Evolutionary conservation across 2,113 vertebrate species (phyloP).

Genomic region (Nothoprocta perdicaria): DNA sequence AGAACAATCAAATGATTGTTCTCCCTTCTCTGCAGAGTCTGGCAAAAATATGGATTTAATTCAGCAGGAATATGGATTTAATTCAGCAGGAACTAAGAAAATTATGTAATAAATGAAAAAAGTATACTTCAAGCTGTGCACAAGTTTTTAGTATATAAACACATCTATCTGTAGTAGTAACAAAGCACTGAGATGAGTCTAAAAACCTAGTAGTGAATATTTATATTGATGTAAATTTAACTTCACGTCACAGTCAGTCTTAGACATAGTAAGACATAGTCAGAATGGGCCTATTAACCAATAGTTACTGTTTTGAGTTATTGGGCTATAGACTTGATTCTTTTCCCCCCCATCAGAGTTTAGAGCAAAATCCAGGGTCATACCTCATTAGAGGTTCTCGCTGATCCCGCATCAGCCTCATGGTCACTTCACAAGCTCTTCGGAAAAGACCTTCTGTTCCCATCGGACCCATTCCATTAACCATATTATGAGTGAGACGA

Average conservation of each 20-base stretch:
- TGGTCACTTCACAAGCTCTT: constrained; percentile 95
- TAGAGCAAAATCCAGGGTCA: not conserved
- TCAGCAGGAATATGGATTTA: not conserved
- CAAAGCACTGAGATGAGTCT: not conserved
- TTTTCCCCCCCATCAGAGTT: not conserved
- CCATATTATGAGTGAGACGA: constrained; percentile 98
- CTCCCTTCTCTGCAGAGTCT: not conserved
- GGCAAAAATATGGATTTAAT: not conserved
- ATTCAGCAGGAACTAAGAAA: not conserved
- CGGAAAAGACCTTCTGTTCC: constrained; percentile 96
- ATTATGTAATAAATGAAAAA: not conserved
- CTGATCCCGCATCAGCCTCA: constrained; percentile 94
- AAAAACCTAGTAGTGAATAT: not conserved
- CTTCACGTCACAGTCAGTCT: not conserved
- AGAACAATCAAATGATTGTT: too few species aligned
- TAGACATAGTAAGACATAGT: not conserved
- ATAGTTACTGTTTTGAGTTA: not conserved
- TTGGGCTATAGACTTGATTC: not conserved
- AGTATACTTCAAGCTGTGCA: too few species aligned
- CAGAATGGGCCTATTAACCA: not conserved
- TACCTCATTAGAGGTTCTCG: constrained; percentile 97
- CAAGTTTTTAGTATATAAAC: not conserved
- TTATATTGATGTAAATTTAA: not conserved
- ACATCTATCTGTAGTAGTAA: not conserved
- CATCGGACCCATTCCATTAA: constrained; percentile 98